A percentile compares a stretch with the other conserved stretches of the same genome.
Evolutionary conservation across 2,888 invertebrate genomes (phyloP).

Genomic region (Arenicola marina): DNA sequence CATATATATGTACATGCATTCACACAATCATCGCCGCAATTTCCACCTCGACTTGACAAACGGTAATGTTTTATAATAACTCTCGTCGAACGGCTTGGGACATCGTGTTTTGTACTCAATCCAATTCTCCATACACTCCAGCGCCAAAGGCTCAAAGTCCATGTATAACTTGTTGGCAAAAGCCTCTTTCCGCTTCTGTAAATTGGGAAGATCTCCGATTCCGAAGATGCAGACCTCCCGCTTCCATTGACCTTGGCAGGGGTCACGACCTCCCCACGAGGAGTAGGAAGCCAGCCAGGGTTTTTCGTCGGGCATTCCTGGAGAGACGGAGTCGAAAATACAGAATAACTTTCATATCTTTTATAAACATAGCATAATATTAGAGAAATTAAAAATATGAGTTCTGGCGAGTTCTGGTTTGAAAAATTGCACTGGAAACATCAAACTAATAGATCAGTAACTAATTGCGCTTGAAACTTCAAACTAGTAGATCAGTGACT

Average conservation of each 20-base stretch:
- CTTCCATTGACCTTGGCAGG: constrained; percentile 34
- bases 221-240: constrained; percentile 47
- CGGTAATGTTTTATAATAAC: constrained; percentile 31
- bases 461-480: no score
- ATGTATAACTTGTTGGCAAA: constrained; percentile 49
- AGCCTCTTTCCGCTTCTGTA: constrained; percentile 35
- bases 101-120: constrained; percentile 30
- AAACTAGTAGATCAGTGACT: no score
- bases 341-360: no score
- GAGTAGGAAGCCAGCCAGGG: constrained; percentile 40
- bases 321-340: no score
- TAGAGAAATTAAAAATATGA: no score
- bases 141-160: constrained; percentile 40
- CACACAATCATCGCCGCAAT: neutral
- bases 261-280: constrained; percentile 36
- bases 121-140: constrained; percentile 40
- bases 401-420: no score
- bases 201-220: constrained; percentile 37
- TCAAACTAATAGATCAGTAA: no score
- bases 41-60: constrained; percentile 20
- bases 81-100: constrained; percentile 19
- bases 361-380: no score
- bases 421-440: no score
- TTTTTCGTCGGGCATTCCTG: constrained; percentile 36
- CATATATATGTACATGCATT: no score